Evolutionary conservation across 2,113 vertebrate genomes (phyloP), one percentile per base, ranked within the genome.

Genomic region (Arvicanthis niloticus): DNA sequence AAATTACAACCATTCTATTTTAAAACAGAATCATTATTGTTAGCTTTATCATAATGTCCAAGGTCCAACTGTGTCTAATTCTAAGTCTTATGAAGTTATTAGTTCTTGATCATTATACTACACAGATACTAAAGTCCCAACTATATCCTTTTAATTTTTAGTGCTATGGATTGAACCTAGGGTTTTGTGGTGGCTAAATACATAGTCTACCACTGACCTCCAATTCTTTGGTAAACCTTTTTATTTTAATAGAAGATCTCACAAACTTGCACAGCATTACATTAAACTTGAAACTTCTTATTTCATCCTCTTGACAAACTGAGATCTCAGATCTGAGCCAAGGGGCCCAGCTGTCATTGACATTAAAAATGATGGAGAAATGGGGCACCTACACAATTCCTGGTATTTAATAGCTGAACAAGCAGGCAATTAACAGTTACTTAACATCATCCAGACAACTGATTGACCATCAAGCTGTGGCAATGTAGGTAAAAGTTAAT

Each of bases 1-100:
- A 87, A 90, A 76, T 96, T 81, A 48, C 42, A 92, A 51, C 40
- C 37, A 58, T 88, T 84, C 37, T 56, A 40, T 72, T 95, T 53
- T 88, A 77, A 76, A 76, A 78, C 42, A 60, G 80, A 77, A 87
- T 56, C 17, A 19, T 40, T 89, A 82, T 19, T 81, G 68, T 81
- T 70, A 91, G 31, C 12, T 70, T 84, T 91, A 37, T n/a, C 48
- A 40, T 91, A 88, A 56, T 48, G 24, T 91, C 48, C 42, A 53
- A 51, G 7, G 80, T 56, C 65, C 72, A 88, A 73, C 31, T n/a
- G 2, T 51, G 72, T 37, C 34, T 73, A 73, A 51, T 67, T 45
- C 3, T 19, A 73, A 78, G 11, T 0, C 16, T 72, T 91, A 26
- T 58, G 29, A 78, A 21, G 21, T 85, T 78, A 56, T 2, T 65